Conservation (phyloP, 2,113 vertebrate species). For the Hippocampus zosterae region DNA sequence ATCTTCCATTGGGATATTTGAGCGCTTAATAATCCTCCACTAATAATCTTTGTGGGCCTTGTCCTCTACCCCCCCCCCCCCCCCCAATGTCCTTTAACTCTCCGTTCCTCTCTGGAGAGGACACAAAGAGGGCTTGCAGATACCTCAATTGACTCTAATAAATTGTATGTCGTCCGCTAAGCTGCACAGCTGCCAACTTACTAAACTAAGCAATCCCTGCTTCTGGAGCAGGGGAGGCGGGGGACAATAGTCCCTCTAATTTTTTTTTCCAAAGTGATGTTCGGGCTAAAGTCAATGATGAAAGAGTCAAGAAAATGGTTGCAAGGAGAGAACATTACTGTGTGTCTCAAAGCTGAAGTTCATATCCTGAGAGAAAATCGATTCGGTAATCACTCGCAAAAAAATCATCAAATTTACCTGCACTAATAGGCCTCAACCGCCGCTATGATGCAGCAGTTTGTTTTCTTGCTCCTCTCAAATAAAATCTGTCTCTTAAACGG, state of each 20-base stretch:
- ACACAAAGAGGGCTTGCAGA: conserved; percentile 54
- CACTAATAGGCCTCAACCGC: no score
- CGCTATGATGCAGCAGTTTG: no score
- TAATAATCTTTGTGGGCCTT: conserved; percentile 37
- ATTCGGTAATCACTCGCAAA: background rate
- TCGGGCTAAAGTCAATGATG: conserved; percentile 43
- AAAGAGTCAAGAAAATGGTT: background rate
- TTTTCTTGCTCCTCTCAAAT: no score
- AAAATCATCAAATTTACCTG: no score
- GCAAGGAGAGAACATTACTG: conserved; percentile 1
- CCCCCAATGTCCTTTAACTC: conserved; percentile 38
- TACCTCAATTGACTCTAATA: conserved; percentile 59
- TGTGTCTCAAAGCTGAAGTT: background rate
- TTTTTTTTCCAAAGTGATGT: conserved; percentile 34
- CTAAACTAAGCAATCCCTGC: conserved; percentile 39
- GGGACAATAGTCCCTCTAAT: conserved; percentile 30
- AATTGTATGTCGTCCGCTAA: conserved; percentile 58
- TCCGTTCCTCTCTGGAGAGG: conserved; percentile 43
- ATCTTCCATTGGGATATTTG: conserved; percentile 32
- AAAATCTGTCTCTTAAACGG: background rate
- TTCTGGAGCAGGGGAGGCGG: conserved; percentile 4
- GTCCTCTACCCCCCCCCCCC: background rate
- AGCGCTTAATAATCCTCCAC: conserved; percentile 18
- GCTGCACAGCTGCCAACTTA: conserved; percentile 49
- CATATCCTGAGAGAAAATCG: background rate